Conservation (phyloP, 92 coral and sea anemone genomes). For the Paragorgia papillata region DNA sequence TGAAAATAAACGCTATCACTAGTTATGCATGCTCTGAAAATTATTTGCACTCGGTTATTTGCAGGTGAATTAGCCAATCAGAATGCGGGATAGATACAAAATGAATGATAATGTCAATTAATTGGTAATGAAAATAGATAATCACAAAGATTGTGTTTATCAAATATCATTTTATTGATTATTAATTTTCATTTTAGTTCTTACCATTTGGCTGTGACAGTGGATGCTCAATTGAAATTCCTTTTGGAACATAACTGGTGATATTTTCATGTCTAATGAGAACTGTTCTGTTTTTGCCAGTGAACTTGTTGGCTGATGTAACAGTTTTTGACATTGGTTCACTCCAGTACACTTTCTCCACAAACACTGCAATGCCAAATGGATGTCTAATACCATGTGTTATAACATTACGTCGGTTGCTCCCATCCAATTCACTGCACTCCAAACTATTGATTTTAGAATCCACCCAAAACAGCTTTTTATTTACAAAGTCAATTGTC, state of each 20-base stretch:
- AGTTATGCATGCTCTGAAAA: too few relatives aligned
- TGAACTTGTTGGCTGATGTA: slow-evolving; percentile 88
- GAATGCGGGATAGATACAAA: too few relatives aligned
- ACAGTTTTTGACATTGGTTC: slow-evolving; percentile 60
- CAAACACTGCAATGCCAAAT: slow-evolving; percentile 79
- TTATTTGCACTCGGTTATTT: too few relatives aligned
- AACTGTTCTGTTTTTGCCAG: slow-evolving; percentile 75
- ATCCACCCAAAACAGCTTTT: slow-evolving; percentile 91
- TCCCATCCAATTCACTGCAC: slow-evolving; percentile 82
- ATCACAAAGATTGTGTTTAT: too few relatives aligned
- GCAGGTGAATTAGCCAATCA: too few relatives aligned
- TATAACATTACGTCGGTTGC: slow-evolving; percentile 69
- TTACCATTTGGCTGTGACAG: slow-evolving; percentile 85
- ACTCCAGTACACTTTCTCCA: slow-evolving; percentile 91
- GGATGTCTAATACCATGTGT: slow-evolving; percentile 67
- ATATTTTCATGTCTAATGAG: slow-evolving; percentile 46
- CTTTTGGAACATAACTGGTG: slow-evolving; percentile 69
- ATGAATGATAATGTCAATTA: too few relatives aligned
- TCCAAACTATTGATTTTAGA: slow-evolving; percentile 78
- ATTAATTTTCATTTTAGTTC: too few relatives aligned
- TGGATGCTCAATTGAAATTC: slow-evolving; percentile 78
- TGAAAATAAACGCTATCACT: too few relatives aligned
- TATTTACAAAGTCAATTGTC: slow-evolving; percentile 84
- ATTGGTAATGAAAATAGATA: too few relatives aligned
- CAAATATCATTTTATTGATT: too few relatives aligned